Evolutionary conservation across 2,888 invertebrate species (phyloP), one percentile per base, ranked within the genome.

Genomic region (Sinodicranocentrus sp.): DNA sequence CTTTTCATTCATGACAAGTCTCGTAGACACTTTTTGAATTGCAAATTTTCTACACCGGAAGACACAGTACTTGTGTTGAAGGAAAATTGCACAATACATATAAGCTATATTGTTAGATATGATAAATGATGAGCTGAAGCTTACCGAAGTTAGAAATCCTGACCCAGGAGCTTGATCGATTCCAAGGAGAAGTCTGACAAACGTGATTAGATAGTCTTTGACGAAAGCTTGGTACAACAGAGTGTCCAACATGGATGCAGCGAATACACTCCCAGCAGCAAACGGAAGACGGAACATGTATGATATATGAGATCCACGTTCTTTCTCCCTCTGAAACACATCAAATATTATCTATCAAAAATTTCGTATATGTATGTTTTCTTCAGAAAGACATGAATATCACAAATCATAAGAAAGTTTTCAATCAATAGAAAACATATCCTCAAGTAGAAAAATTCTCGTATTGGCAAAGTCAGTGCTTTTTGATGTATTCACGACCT

Each of bases 261-360:
- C 98, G 93, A 99, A 99, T 75, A 99, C 99, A 89, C 97, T 97
- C 19, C 99, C 99, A 43, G 98, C 98, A 67, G 99, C 98, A 91
- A 99, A 99, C 2, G 99, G 99, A 88, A 99, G 92, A 71, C 99
- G 95, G 92, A 99, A 99, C 98, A 99, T 99, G 92, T 98, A 99
- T 67, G 98, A 98, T 91, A 99, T 98, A 92, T 98, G 98, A 10
- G 98, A 98, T 1, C 99, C 99, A 87, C 98, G 93, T 90, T 98
- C 98, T 90, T 98, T 97, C 92, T 99, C 98, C 90, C 97, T 95
- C 98, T 98, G 93, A 88, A 92, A 91, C 23, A 59, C 2, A 59
- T 23, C 26, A 59, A 25, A 8, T 13, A 59, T 19, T 54, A 54
- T 17, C 54, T 21, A 54, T 6, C n/a, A n/a, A 39, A 39, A 2